Evolutionary conservation across 2,113 vertebrate genomes (phyloP).

Genomic region (Cavia aperea): DNA sequence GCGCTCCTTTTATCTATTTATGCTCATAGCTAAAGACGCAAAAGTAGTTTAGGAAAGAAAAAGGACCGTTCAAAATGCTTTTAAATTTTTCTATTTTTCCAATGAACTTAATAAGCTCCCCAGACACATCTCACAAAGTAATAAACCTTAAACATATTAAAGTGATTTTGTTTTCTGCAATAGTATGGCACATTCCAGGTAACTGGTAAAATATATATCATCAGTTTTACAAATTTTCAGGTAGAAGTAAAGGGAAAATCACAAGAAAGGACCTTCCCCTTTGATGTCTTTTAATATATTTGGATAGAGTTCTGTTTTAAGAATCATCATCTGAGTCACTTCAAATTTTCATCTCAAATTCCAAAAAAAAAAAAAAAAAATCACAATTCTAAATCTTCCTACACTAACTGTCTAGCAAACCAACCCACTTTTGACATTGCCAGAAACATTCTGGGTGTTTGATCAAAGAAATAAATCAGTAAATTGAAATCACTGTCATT

Average conservation of each 20-base stretch:
- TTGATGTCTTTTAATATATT: conserved; percentile 68
- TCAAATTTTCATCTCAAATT: conserved; percentile 64
- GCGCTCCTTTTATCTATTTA: neutral
- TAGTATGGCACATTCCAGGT: conserved; percentile 51
- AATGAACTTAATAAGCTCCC: conserved; percentile 74
- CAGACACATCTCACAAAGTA: conserved; percentile 55
- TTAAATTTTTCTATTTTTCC: conserved; percentile 69
- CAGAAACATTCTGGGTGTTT: conserved; percentile 34
- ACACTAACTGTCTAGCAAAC: neutral
- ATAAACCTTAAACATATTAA: conserved; percentile 66
- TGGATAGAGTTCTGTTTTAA: conserved; percentile 52
- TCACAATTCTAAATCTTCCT: conserved; percentile 50
- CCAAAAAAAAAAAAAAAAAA: conserved; percentile 64
- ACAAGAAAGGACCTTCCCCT: conserved; percentile 68
- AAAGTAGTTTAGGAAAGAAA: conserved; percentile 49
- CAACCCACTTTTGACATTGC: neutral
- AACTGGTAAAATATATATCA: conserved; percentile 59
- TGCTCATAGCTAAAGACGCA: conserved; percentile 43
- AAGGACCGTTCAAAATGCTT: conserved; percentile 59
- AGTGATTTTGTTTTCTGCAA: conserved; percentile 68
- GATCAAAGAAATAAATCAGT: conserved; percentile 29
- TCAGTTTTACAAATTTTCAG: conserved; percentile 60
- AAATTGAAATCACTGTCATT: conserved; percentile 4
- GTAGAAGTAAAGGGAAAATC: conserved; percentile 57
- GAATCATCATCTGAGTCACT: conserved; percentile 44